Conservation (phyloP, 92 coral and sea anemone genomes). For the Phenganax subtilis region DNA sequence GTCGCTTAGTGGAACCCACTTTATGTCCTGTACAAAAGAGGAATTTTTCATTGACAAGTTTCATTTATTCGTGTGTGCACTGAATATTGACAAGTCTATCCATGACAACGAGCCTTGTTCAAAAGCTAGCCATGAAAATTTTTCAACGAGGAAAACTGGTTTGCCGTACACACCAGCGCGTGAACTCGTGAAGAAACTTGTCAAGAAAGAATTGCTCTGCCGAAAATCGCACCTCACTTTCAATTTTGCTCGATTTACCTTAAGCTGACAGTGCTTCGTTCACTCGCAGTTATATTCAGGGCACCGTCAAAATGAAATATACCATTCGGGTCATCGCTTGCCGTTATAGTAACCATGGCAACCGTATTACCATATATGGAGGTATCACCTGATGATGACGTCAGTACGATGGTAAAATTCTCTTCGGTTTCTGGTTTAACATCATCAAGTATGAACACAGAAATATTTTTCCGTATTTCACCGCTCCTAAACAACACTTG, state of each 20-base stretch:
- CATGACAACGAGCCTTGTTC: too few relatives aligned
- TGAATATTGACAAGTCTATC: too few relatives aligned
- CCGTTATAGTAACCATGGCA: slow-evolving; percentile 71
- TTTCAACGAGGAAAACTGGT: too few relatives aligned
- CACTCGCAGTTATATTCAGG: slow-evolving; percentile 65
- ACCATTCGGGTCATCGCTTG: slow-evolving; percentile 88
- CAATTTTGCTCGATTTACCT: slow-evolving; percentile 49
- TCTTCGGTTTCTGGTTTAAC: slow-evolving; percentile 80
- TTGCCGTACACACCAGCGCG: too few relatives aligned
- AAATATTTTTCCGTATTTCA: slow-evolving; percentile 53
- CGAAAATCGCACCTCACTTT: too few relatives aligned
- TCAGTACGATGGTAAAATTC: slow-evolving; percentile 63
- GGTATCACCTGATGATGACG: slow-evolving; percentile 74
- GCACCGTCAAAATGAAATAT: slow-evolving; percentile 66
- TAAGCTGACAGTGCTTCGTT: slow-evolving; percentile 54
- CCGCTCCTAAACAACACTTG: slow-evolving; percentile 54
- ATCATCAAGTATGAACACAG: slow-evolving; percentile 58
- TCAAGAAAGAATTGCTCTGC: too few relatives aligned
- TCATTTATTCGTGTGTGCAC: too few relatives aligned
- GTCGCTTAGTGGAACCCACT: too few relatives aligned
- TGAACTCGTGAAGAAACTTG: too few relatives aligned
- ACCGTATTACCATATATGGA: slow-evolving; percentile 60
- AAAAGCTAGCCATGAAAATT: too few relatives aligned
- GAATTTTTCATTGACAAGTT: too few relatives aligned
- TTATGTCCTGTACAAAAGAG: too few relatives aligned